Evolutionary conservation across 2,113 vertebrate genomes (phyloP), one percentile per base, ranked within the genome.

Genomic region (Psettodes erumei): DNA sequence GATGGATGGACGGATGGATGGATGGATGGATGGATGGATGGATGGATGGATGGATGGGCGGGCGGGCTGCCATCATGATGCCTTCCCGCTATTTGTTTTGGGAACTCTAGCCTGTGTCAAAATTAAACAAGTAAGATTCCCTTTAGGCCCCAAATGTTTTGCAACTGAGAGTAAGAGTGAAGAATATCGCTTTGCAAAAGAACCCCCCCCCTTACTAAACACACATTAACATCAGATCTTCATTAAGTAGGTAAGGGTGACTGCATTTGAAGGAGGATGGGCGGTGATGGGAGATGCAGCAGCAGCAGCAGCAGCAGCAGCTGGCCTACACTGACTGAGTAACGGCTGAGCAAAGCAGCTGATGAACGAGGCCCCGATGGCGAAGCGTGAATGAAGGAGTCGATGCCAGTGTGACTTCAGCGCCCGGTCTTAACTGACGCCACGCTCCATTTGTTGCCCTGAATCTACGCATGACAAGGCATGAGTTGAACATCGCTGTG

Each of bases 401-500:
- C 7, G 35, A 69, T n/a, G 54, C 25, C 8, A 66, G 37, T 2
- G 6, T 8, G 23, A 65, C 61, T 23, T 58, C 10, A 77, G 27
- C 28, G 56, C 61, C 40, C 21, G 51, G 21, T 42, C 45, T 43
- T 23, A 80, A 56, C 71, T 21, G n/a, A 69, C 48, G 42, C 35
- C 18, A 16, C 12, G 63, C 37, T 74, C 40, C 28, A 47, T 68
- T 85, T 73, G 35, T 71, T 71, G 9, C 58, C n/a, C 66, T 58
- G 33, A 67, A 67, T 70, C 48, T 67, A 30, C 63, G 67, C 67
- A 54, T 48, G 56, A 64, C 32, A 2, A 54, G 68, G 67, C 43
- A 58, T 69, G 21, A 73, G 80, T 71, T 77, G 25, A 60, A 58
- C 21, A 32, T 55, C 23, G 71, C 54, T 71, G 51, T 45, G 35